Evolutionary conservation across 2,888 invertebrate species (phyloP).

Genomic region (Harmothoe impar): DNA sequence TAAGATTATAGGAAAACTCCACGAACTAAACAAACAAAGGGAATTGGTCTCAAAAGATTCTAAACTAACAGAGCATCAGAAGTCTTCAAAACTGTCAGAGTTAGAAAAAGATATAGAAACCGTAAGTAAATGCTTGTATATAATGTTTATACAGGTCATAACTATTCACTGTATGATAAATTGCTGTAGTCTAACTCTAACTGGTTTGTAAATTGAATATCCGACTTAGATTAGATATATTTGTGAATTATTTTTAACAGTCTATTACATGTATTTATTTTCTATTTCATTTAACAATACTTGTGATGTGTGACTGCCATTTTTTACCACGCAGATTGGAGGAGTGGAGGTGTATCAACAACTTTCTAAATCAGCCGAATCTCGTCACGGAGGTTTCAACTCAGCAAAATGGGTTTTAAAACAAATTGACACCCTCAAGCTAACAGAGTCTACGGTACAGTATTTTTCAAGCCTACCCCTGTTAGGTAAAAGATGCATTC

Average conservation of each 20-base stretch:
- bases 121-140: not conserved
- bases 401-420: constrained; percentile 55
- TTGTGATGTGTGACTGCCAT: too few species aligned
- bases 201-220: too few species aligned
- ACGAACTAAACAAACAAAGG: constrained; percentile 44
- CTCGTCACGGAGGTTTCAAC: constrained; percentile 57
- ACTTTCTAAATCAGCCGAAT: constrained; percentile 49
- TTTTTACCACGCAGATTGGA: constrained; percentile 34
- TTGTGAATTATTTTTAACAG: too few species aligned
- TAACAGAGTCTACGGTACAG: not conserved
- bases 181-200: too few species aligned
- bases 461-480: not conserved
- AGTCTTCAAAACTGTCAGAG: not conserved
- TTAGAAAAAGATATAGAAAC: not conserved
- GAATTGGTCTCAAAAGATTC: not conserved
- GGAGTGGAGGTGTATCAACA: constrained; percentile 54
- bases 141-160: too few species aligned
- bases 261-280: too few species aligned
- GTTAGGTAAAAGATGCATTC: not conserved
- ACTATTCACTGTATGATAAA: too few species aligned
- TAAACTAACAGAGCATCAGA: not conserved
- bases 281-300: too few species aligned
- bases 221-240: too few species aligned
- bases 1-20: not conserved
- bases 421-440: not conserved